These are phyloP conservation scores for Euwallacea fornicatus DNA, from an alignment of 1,140 invertebrate genomes.

Conservation along the genomic window DNA sequence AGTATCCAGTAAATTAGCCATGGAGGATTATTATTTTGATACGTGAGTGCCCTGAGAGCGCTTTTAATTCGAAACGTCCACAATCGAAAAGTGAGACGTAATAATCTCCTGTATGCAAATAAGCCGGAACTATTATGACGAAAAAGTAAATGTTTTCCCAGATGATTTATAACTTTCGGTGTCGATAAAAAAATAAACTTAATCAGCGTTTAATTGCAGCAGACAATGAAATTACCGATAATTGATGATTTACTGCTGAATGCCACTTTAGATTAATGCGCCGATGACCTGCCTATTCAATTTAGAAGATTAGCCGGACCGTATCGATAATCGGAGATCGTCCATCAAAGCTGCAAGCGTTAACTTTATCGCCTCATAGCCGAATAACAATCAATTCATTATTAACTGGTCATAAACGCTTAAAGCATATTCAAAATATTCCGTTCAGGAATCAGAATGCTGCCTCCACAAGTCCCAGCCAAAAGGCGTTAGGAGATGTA, in stretches of 20 bases:
- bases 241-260: conserved; percentile 16
- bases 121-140: not conserved
- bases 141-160: too few species aligned
- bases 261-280: conserved; percentile 15
- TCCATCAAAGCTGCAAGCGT: conserved; percentile 2
- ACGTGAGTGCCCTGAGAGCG: conserved; percentile 1
- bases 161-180: too few species aligned
- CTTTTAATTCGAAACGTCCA: too few species aligned
- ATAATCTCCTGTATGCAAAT: not conserved
- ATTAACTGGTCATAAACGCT: too few species aligned
- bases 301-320: not conserved
- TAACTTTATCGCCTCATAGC: not conserved
- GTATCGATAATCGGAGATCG: conserved; percentile 8
- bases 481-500: too few species aligned
- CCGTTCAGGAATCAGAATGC: too few species aligned
- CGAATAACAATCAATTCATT: too few species aligned
- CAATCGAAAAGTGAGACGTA: not conserved
- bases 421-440: too few species aligned
- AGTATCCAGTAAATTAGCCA: conserved; percentile 12
- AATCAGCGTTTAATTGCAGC: too few species aligned
- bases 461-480: too few species aligned
- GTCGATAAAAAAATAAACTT: too few species aligned
- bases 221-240: not conserved
- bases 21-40: conserved; percentile 12
- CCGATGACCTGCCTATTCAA: conserved; percentile 20